These are phyloP conservation scores for Diaperis boleti DNA, from an alignment of 2,888 invertebrate genomes.

Conservation along the genomic window DNA sequence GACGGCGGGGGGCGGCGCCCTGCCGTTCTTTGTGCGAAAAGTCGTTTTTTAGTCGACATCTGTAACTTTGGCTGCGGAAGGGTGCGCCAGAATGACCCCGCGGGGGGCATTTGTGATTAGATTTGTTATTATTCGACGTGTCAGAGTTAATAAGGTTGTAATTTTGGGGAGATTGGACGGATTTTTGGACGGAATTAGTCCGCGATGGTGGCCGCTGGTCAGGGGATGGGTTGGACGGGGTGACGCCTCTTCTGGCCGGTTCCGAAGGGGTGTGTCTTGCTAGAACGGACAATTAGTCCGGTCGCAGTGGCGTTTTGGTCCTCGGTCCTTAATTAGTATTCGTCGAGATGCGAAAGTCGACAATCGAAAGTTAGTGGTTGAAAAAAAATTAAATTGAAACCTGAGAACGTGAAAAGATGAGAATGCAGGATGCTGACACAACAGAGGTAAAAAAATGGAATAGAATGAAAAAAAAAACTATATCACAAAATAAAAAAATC, in stretches of 20 bases:
- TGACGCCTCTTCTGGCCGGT: slow-evolving; percentile 27
- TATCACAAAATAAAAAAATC: no score
- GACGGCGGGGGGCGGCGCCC: slow-evolving; percentile 43
- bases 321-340: no score
- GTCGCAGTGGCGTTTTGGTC: no score
- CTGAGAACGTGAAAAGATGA: no score
- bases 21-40: slow-evolving; percentile 55
- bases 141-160: slow-evolving; percentile 50
- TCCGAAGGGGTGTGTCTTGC: neutral
- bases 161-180: slow-evolving; percentile 24
- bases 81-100: slow-evolving; percentile 44
- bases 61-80: slow-evolving; percentile 43
- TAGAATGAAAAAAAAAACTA: no score
- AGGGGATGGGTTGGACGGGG: slow-evolving; percentile 34
- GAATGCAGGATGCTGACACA: no score
- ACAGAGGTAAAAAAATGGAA: no score
- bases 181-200: slow-evolving; percentile 24
- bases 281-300: no score
- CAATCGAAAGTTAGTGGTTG: no score
- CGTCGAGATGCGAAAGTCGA: no score
- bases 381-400: no score
- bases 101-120: slow-evolving; percentile 50
- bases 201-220: slow-evolving; percentile 35
- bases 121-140: slow-evolving; percentile 51
- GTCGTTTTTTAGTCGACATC: slow-evolving; percentile 58